These are phyloP conservation scores for Paralinhomoeus sp. DNA, from an alignment of 2,888 invertebrate genomes.

Conservation along the genomic window DNA sequence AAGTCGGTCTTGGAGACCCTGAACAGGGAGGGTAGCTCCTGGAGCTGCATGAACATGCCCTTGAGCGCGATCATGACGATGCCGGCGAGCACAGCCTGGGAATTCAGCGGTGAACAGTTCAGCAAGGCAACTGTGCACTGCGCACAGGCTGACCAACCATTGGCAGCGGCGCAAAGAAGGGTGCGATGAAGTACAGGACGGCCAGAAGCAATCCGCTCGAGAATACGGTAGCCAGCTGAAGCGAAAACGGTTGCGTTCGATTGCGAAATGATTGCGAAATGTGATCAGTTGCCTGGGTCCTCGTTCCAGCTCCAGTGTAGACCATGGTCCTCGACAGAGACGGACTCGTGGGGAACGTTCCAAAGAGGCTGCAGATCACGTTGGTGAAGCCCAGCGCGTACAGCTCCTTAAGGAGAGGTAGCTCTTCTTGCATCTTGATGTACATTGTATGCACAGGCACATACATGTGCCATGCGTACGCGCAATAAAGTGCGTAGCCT, in stretches of 20 bases:
- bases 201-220: conserved; percentile 48
- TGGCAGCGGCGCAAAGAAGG: conserved; percentile 59
- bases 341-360: conserved; percentile 29
- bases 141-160: conserved; percentile 34
- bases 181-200: conserved; percentile 61
- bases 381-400: conserved; percentile 40
- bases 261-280: neutral
- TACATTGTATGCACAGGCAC: too few species aligned
- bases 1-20: conserved; percentile 52
- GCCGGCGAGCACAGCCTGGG: conserved; percentile 23
- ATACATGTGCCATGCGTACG: too few species aligned
- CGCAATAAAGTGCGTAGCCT: too few species aligned
- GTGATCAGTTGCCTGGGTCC: conserved; percentile 50
- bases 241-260: neutral
- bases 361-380: conserved; percentile 37
- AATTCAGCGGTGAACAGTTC: too few species aligned
- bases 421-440: too few species aligned
- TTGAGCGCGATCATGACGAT: conserved; percentile 29
- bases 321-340: conserved; percentile 37
- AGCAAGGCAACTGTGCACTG: too few species aligned
- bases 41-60: conserved; percentile 38
- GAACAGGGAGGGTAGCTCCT: conserved; percentile 47
- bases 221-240: conserved; percentile 43
- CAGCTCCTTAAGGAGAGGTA: conserved; percentile 17
- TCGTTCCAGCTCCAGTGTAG: conserved; percentile 63